Base-by-base conservation (phyloP, 2,888 invertebrate species). In the Drosophila recens region DNA sequence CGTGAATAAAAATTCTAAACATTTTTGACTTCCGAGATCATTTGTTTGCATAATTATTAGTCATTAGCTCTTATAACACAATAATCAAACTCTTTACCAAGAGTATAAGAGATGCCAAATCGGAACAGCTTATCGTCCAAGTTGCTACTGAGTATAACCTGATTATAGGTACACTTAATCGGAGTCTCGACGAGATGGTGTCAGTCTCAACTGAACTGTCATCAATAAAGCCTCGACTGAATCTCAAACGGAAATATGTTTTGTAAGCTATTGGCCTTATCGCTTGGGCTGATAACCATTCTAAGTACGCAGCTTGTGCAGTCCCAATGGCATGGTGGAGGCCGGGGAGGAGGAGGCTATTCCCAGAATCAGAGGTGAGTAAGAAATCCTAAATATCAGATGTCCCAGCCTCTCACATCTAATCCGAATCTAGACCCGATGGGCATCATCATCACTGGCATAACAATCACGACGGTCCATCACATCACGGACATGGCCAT, bases 261-360 rank as follows among this genome's bases (percentile, higher is more conserved):
- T 51, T 62, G 30, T 15, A 72, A 62, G 42, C 34, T 33, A 3
- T 11, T 34, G 0, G 9, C 54, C 81, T 80, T 88, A 89, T 89
- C 90, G 38, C 45, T 68, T 43, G 53, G 67, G 8, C 33, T 58
- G 82, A 83, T 89, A 80, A 51, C 68, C 23, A 38, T 77, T 10
- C 53, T 86, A 53, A 61, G 56, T 70, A 68, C 72, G 65, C 90
- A 84, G 5, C 64, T 65, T 34, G 51, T 56, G 17, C 40, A 49
- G 2, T 73, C 88, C 42, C 56, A 59, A 20, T 67, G 68, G 0
- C 9, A 58, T 11, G 42, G 20, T 6, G 67, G 57, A 11, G 57
- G 59, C 2, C 40, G 36, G 2, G 53, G 63, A 5, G 54, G 46
- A 6, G 54, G 45, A 8, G 38, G 17, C 9, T n/a, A 52, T 30